Evolutionary conservation across 2,888 invertebrate genomes (phyloP).

Genomic region (Eupeodes luniger): DNA sequence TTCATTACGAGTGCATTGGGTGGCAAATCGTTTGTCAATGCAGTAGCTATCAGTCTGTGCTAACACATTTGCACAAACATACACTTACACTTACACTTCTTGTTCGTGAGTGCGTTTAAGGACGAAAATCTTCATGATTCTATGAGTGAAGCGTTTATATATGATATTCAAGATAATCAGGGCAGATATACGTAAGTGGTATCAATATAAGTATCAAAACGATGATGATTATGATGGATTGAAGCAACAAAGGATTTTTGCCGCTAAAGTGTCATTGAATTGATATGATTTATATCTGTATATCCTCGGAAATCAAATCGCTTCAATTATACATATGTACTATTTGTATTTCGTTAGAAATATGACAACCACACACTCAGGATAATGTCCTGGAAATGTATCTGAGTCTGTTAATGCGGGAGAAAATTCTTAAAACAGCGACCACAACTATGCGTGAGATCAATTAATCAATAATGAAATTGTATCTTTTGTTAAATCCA

Average conservation of each 20-base stretch:
- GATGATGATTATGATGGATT: conserved; percentile 4
- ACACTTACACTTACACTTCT: not conserved
- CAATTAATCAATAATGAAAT: no score
- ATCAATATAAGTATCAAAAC: conserved; percentile 20
- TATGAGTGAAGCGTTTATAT: not conserved
- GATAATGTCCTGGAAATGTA: not conserved
- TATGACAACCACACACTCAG: not conserved
- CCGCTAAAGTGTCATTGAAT: conserved; percentile 14
- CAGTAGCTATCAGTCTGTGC: not conserved
- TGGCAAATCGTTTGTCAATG: conserved; percentile 41
- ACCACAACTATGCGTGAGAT: no score
- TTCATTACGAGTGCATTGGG: conserved; percentile 42
- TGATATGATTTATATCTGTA: not conserved
- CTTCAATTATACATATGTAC: not conserved
- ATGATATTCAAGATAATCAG: conserved; percentile 25
- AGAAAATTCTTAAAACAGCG: not conserved
- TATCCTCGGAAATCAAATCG: not conserved
- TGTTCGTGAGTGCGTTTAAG: conserved; percentile 17
- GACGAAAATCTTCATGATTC: conserved; percentile 9
- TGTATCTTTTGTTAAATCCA: not conserved
- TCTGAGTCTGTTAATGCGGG: not conserved
- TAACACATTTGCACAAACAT: not conserved
- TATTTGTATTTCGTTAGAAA: not conserved
- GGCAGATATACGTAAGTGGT: not conserved
- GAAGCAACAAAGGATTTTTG: conserved; percentile 14